Conservation (phyloP, 2,113 vertebrate species). For the Echinops telfairi region DNA sequence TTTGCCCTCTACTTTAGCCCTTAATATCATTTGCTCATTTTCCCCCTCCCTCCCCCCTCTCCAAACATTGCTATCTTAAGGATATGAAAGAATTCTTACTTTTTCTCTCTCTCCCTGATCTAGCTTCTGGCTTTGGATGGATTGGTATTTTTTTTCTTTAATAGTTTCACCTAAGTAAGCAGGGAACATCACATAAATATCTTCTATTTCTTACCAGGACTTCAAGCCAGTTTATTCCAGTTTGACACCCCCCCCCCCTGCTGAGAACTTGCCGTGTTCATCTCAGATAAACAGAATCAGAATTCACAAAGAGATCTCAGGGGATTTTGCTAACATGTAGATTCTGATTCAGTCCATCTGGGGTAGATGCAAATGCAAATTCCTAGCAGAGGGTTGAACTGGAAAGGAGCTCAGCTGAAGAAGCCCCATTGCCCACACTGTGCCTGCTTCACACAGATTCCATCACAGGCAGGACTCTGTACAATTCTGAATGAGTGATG, state of each 20-base stretch:
- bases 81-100: background rate
- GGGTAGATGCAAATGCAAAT: too few species aligned
- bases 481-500: conserved; percentile 19
- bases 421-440: background rate
- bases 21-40: too few species aligned
- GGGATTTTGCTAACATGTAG: too few species aligned
- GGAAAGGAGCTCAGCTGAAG: too few species aligned
- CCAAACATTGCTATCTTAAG: conserved; percentile 34
- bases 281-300: too few species aligned
- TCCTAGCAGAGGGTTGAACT: too few species aligned
- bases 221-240: background rate
- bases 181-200: background rate
- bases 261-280: too few species aligned
- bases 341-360: too few species aligned
- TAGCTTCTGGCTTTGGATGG: conserved; percentile 18
- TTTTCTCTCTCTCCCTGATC: background rate
- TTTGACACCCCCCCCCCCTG: too few species aligned
- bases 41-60: too few species aligned
- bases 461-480: background rate
- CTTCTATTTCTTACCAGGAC: background rate
- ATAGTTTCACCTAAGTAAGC: background rate
- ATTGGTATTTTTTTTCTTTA: background rate
- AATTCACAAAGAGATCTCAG: too few species aligned
- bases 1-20: too few species aligned
- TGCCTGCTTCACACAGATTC: background rate